Conservation (phyloP, 1,140 invertebrate genomes). For the Drosophila kepulauana region DNA sequence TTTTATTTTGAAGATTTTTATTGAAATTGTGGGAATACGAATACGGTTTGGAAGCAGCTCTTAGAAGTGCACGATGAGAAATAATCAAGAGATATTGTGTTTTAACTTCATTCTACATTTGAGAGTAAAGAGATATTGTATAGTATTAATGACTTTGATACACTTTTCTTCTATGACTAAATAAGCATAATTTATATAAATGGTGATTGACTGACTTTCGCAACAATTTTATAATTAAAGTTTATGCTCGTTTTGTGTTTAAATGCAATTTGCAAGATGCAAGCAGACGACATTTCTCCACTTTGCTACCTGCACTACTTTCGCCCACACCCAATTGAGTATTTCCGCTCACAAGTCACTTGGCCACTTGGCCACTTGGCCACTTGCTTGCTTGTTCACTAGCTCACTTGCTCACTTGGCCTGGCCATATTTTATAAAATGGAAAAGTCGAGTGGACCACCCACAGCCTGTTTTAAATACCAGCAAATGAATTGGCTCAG, state of each 20-base stretch:
- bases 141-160: not conserved
- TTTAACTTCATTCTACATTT: not conserved
- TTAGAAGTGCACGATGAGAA: not conserved
- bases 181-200: not conserved
- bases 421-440: constrained; percentile 39
- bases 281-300: constrained; percentile 22
- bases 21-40: constrained; percentile 43
- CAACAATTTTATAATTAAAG: constrained; percentile 24
- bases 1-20: constrained; percentile 15
- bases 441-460: constrained; percentile 33
- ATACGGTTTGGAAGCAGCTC: not conserved
- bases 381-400: constrained; percentile 9
- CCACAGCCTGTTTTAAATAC: constrained; percentile 39
- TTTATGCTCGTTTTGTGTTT: not conserved
- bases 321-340: constrained; percentile 29
- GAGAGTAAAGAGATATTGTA: not conserved
- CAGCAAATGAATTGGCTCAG: constrained; percentile 42
- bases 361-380: constrained; percentile 31
- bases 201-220: not conserved
- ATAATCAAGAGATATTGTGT: not conserved
- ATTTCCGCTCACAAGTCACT: constrained; percentile 32
- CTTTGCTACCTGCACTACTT: constrained; percentile 36
- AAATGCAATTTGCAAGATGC: constrained; percentile 11
- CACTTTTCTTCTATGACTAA: not conserved
- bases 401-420: constrained; percentile 32